phyloP scores from a whole-genome alignment of 2,797 vertebrate species.

The Clamator glandarius region DNA sequence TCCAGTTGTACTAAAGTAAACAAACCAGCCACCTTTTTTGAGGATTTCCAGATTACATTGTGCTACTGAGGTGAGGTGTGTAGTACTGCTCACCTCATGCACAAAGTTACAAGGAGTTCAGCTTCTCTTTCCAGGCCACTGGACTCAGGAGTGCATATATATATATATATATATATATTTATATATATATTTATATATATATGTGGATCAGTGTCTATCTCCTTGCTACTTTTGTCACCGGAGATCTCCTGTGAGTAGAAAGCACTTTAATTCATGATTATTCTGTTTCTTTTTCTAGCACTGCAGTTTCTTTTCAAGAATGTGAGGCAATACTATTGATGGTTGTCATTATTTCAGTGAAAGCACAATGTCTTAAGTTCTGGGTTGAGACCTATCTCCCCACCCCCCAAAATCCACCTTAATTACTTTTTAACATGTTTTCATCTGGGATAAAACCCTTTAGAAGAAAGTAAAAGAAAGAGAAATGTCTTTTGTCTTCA shows the following conservation, averaged over 20 bases:
- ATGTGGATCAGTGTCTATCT: too few species aligned
- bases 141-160: neutral
- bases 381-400: neutral
- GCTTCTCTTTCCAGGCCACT: neutral
- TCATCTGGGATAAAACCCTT: neutral
- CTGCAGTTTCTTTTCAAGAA: neutral
- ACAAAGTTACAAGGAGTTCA: neutral
- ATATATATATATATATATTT: too few species aligned
- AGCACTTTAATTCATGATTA: conserved; percentile 5
- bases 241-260: neutral
- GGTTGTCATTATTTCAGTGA: conserved; percentile 10
- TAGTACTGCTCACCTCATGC: neutral
- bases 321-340: neutral
- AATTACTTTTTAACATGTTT: conserved; percentile 27
- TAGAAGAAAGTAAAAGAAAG: neutral
- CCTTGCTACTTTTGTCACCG: neutral
- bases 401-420: neutral
- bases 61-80: rapidly evolving
- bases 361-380: neutral
- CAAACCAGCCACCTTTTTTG: neutral
- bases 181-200: too few species aligned
- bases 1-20: neutral
- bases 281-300: conserved; percentile 3
- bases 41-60: neutral
- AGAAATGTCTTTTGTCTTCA: neutral